These are phyloP conservation scores for Callinectes sapidus DNA, from an alignment of 2,888 invertebrate species.

Conservation along the genomic window DNA sequence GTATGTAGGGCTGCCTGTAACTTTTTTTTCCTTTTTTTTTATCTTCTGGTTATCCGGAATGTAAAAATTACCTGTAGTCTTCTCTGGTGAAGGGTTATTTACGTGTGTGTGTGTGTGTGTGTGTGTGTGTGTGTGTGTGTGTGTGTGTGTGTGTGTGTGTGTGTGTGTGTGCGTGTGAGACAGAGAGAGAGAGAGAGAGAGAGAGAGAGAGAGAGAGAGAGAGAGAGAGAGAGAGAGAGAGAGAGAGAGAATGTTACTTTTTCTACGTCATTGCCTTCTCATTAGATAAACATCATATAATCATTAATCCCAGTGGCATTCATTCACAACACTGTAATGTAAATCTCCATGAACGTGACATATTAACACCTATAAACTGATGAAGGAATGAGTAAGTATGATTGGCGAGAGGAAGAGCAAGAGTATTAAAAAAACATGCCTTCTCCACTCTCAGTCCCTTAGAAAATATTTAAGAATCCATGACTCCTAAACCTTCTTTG, in stretches of 20 bases:
- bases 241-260: neutral
- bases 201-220: conserved; percentile 25
- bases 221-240: conserved; percentile 21
- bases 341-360: neutral
- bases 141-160: conserved; percentile 15
- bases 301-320: neutral
- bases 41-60: neutral
- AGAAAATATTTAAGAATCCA: neutral
- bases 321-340: neutral
- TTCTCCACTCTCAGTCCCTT: neutral
- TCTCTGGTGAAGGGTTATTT: neutral
- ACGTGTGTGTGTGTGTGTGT: conserved; percentile 44
- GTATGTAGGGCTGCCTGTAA: conserved; percentile 6
- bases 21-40: neutral
- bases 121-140: conserved; percentile 44
- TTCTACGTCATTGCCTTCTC: no score
- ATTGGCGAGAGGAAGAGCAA: neutral
- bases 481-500: no score
- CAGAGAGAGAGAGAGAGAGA: conserved; percentile 21
- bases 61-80: neutral
- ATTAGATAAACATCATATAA: neutral
- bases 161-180: neutral
- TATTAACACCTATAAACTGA: neutral
- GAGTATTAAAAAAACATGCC: neutral
- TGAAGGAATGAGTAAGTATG: neutral